Evolutionary conservation across 2,113 vertebrate species (phyloP), one percentile per base, ranked within the genome.

Genomic region (Prionailurus bengalensis): DNA sequence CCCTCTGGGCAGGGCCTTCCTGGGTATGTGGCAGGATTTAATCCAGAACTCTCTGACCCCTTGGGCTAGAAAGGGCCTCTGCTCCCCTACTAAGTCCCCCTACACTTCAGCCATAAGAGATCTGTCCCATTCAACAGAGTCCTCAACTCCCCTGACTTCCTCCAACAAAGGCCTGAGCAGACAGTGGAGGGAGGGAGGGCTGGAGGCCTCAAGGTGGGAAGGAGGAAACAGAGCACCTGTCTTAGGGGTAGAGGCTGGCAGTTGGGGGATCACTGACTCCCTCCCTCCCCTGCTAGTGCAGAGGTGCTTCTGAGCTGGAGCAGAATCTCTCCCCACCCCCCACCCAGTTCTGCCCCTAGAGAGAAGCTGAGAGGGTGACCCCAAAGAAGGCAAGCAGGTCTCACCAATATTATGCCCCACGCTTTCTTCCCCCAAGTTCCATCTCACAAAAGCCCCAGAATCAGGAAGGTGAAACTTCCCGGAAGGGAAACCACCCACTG

Each of bases 401-500:
- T 94, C 51, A 78, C 61, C 79, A 61, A 31, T 58, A 48, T 31
- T 63, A 9, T 16, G 25, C 51, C 33, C 81, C 27, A 25, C 17
- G 71, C 51, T 33, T 87, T 91, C 21, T 76, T 14, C 55, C 39
- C 63, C 80, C 53, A 76, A n/a, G 82, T 70, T 51, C 61, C 71
- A 21, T 36, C 42, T 27, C 36, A 51, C 45, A 91, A 10, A 65
- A 51, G 48, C 70, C 21, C 48, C 74, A 45, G 78, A 96, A 93
- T 85, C 93, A 95, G 85, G 85, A 97, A 97, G 92, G 73, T 33
- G 58, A 92, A 84, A 83, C 76, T 66, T 90, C 23, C 68, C 61
- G 51, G 63, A 66, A 94, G 96, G 95, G 96, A 98, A 98, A 95
- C 5, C 42, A 51, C 39, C 89, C 71, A 10, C 10, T 10, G 17